These are phyloP conservation scores for Heteromyza rotundicornis DNA, from an alignment of 2,888 invertebrate species.

Conservation along the genomic window DNA sequence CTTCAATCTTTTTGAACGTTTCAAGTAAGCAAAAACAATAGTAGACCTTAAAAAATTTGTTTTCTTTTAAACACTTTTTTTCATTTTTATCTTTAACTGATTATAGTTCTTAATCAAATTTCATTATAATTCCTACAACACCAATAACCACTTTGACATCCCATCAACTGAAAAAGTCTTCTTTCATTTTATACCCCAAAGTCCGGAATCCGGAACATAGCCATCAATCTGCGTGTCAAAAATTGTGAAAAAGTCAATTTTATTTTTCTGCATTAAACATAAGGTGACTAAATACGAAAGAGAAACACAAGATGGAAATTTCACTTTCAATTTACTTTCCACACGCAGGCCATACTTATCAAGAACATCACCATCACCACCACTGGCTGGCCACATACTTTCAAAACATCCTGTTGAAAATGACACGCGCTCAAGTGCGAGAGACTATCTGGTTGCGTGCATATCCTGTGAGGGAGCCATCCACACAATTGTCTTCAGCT, in stretches of 20 bases:
- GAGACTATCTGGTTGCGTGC: not conserved
- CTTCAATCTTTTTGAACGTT: no score
- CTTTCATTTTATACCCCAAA: no score
- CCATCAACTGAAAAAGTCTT: no score
- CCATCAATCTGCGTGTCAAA: conserved; percentile 11
- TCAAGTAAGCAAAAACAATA: no score
- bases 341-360: not conserved
- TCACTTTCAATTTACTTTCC: not conserved
- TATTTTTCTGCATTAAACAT: not conserved
- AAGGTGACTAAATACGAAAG: not conserved
- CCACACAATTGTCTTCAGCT: not conserved
- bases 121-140: no score
- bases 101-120: no score
- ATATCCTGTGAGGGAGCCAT: not conserved
- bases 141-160: no score
- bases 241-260: conserved; percentile 12
- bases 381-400: not conserved
- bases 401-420: not conserved
- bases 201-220: no score
- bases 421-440: not conserved
- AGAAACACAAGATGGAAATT: not conserved
- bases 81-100: no score
- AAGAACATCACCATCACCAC: not conserved
- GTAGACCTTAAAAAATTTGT: no score
- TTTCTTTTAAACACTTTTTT: no score